Conservation (phyloP, 2,888 invertebrate genomes). For the Barypeithes pellucidus region DNA sequence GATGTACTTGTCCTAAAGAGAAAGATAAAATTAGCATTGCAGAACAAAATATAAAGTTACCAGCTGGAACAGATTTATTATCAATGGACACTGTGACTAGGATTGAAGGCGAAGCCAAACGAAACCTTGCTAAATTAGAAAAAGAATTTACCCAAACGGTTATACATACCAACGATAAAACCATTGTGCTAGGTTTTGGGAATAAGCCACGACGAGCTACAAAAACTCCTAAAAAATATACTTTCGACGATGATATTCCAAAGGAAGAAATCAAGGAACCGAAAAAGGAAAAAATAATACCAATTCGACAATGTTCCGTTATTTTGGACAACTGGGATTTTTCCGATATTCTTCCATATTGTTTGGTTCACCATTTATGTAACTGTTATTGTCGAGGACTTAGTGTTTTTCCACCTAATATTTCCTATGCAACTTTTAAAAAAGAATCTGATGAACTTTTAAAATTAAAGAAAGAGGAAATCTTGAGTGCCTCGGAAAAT, state of each 20-base stretch:
- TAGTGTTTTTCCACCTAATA: constrained; percentile 29
- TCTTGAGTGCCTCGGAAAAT: not conserved
- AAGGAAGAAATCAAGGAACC: constrained; percentile 46
- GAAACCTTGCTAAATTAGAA: constrained; percentile 77
- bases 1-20: constrained; percentile 70
- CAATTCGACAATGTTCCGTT: constrained; percentile 48
- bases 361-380: constrained; percentile 79
- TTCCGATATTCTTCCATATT: constrained; percentile 75
- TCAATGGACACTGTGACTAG: constrained; percentile 65
- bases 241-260: constrained; percentile 64
- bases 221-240: constrained; percentile 77
- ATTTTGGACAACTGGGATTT: constrained; percentile 56
- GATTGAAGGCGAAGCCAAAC: constrained; percentile 73
- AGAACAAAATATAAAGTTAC: constrained; percentile 60
- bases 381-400: constrained; percentile 78
- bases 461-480: not conserved
- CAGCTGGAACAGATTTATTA: constrained; percentile 63
- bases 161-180: constrained; percentile 78
- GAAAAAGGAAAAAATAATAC: constrained; percentile 22
- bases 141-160: constrained; percentile 83
- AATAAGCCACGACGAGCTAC: constrained; percentile 73
- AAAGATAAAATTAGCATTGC: constrained; percentile 42
- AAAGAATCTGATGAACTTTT: not conserved
- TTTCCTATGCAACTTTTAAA: not conserved
- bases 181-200: constrained; percentile 76